Evolutionary conservation across 1,140 invertebrate genomes (phyloP).

Genomic region (Plectrocnemia conspersa): DNA sequence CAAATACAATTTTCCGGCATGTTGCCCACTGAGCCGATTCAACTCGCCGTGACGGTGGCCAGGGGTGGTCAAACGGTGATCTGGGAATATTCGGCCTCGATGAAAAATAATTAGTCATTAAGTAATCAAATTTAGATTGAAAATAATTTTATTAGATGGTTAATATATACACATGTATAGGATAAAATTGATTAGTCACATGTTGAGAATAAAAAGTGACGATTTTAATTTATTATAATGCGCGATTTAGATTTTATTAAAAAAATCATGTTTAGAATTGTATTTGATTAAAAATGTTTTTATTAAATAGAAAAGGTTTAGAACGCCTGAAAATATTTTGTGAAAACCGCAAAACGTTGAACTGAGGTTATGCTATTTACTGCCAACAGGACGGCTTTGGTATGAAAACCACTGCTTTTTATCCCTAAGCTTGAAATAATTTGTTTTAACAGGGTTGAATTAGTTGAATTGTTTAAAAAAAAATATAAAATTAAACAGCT

Average conservation of each 20-base stretch:
- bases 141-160: too few species aligned
- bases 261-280: too few species aligned
- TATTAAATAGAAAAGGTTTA: not conserved
- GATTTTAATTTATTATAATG: too few species aligned
- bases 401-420: slow-evolving; percentile 33
- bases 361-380: slow-evolving; percentile 31
- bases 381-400: slow-evolving; percentile 26
- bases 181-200: too few species aligned
- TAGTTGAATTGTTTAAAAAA: too few species aligned
- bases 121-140: too few species aligned
- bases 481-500: too few species aligned
- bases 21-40: slow-evolving; percentile 34
- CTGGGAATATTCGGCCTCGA: not conserved
- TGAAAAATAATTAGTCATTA: too few species aligned
- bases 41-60: slow-evolving; percentile 25
- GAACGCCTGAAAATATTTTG: slow-evolving; percentile 7
- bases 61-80: slow-evolving; percentile 11
- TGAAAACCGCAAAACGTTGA: not conserved
- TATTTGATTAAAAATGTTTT: not conserved
- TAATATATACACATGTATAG: too few species aligned
- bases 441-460: too few species aligned
- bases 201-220: not conserved
- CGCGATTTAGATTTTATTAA: too few species aligned
- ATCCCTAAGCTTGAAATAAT: slow-evolving; percentile 13
- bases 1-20: slow-evolving; percentile 37